Evolutionary conservation across 2,888 invertebrate species (phyloP).

Genomic region (Heliconius ismenius): DNA sequence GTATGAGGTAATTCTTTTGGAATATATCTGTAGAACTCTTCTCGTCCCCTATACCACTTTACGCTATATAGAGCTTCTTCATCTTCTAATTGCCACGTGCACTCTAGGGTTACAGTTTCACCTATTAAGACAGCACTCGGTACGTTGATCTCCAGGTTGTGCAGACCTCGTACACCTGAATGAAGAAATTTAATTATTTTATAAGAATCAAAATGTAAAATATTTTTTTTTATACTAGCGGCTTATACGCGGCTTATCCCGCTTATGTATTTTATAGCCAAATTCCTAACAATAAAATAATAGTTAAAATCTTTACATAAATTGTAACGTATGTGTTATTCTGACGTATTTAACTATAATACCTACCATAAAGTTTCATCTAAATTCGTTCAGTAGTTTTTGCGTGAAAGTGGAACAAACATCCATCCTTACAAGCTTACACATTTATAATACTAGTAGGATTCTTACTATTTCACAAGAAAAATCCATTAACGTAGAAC

Average conservation of each 20-base stretch:
- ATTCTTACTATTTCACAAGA: background rate
- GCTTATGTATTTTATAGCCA: too few species aligned
- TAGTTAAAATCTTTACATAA: too few species aligned
- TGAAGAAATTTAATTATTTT: conserved; percentile 12
- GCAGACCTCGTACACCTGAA: conserved; percentile 83
- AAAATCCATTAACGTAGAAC: background rate
- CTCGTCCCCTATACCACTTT: conserved; percentile 90
- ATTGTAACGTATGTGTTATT: too few species aligned
- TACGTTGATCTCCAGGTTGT: conserved; percentile 86
- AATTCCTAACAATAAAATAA: too few species aligned
- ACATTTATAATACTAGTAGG: too few species aligned
- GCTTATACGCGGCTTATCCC: too few species aligned
- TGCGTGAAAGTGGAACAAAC: too few species aligned
- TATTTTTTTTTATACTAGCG: background rate
- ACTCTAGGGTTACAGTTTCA: conserved; percentile 87
- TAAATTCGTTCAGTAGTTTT: too few species aligned
- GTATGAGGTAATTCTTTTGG: conserved; percentile 90
- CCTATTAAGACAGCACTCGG: conserved; percentile 87
- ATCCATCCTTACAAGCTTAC: too few species aligned
- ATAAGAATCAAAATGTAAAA: background rate
- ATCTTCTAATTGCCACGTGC: conserved; percentile 88
- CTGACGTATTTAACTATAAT: too few species aligned
- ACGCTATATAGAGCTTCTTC: conserved; percentile 88
- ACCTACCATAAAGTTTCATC: too few species aligned
- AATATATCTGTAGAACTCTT: conserved; percentile 90